Percentiles rank a stretch among this genome's conserved stretches.
Evolutionary conservation across 92 coral and sea anemone genomes (phyloP).

Genomic region (Siderastrea radians): DNA sequence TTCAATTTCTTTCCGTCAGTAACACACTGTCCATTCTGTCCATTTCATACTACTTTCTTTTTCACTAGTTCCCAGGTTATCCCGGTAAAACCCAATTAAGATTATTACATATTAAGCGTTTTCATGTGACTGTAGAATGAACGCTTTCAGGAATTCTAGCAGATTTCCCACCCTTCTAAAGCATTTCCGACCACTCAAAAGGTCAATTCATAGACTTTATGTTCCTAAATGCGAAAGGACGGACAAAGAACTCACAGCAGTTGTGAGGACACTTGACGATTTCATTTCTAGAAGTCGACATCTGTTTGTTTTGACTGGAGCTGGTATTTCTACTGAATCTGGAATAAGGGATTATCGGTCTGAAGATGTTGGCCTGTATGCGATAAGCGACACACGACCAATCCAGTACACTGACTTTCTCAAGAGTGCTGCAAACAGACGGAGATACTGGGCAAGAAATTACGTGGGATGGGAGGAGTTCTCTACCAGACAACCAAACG

Average conservation of each 20-base stretch:
- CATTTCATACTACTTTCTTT: neutral
- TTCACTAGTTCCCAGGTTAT: neutral
- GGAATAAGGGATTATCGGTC: slow-evolving; percentile 98
- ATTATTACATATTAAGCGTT: neutral
- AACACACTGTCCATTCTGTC: neutral
- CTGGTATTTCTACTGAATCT: slow-evolving; percentile 97
- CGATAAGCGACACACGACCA: slow-evolving; percentile 84
- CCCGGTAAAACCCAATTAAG: neutral
- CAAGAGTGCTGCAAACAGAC: slow-evolving; percentile 72
- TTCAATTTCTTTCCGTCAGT: neutral
- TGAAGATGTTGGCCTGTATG: slow-evolving; percentile 92
- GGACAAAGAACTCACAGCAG: slow-evolving; percentile 62
- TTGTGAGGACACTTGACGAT: slow-evolving; percentile 70
- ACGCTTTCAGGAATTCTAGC: neutral
- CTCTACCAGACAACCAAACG: slow-evolving; percentile 85
- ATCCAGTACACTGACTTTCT: slow-evolving; percentile 90
- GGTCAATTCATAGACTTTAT: slow-evolving; percentile 51
- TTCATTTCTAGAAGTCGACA: slow-evolving; percentile 65
- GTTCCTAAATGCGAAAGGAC: slow-evolving; percentile 77
- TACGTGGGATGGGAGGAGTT: slow-evolving; percentile 94
- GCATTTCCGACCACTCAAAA: neutral
- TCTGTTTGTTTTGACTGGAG: slow-evolving; percentile 94
- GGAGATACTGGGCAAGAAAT: slow-evolving; percentile 97
- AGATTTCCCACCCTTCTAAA: slow-evolving; percentile 1
- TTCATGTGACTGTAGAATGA: neutral